Evolutionary conservation across 30 jellyfish, hydroid and myxozoan species (phyloP).

Genomic region (Aurelia aurita): DNA sequence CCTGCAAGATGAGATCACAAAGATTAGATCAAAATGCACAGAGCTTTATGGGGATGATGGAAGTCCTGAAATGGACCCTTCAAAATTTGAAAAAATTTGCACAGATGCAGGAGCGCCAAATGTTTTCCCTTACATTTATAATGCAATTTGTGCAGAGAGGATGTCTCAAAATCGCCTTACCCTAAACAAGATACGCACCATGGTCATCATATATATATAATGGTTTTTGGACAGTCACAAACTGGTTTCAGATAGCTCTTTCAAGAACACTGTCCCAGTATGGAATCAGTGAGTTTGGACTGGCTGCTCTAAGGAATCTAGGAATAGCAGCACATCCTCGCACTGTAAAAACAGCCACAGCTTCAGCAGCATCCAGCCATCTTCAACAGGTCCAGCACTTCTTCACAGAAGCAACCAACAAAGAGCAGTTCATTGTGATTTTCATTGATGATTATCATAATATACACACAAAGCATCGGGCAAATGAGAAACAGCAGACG

Average conservation of each 20-base stretch:
- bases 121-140: conserved; percentile 22
- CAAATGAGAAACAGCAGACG: conserved; percentile 13
- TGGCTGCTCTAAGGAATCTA: conserved; percentile 26
- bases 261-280: conserved; percentile 47
- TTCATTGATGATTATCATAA: conserved; percentile 38
- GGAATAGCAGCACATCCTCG: conserved; percentile 60
- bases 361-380: conserved; percentile 33
- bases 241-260: conserved; percentile 47
- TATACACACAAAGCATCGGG: conserved; percentile 28
- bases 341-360: conserved; percentile 34
- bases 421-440: conserved; percentile 19
- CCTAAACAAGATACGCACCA: conserved; percentile 17
- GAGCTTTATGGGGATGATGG: conserved; percentile 52
- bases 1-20: conserved; percentile 16
- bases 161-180: conserved; percentile 20
- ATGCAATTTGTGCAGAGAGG: conserved; percentile 31
- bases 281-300: conserved; percentile 1
- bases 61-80: conserved; percentile 56
- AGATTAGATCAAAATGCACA: conserved; percentile 22
- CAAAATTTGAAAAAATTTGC: conserved; percentile 28
- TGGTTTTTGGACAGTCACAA: conserved; percentile 27
- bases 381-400: neutral
- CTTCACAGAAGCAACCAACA: conserved; percentile 30
- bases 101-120: conserved; percentile 19
- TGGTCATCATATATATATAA: neutral